phyloP scores from a whole-genome alignment of 2,797 vertebrate genomes.

The Octomys mimax region DNA sequence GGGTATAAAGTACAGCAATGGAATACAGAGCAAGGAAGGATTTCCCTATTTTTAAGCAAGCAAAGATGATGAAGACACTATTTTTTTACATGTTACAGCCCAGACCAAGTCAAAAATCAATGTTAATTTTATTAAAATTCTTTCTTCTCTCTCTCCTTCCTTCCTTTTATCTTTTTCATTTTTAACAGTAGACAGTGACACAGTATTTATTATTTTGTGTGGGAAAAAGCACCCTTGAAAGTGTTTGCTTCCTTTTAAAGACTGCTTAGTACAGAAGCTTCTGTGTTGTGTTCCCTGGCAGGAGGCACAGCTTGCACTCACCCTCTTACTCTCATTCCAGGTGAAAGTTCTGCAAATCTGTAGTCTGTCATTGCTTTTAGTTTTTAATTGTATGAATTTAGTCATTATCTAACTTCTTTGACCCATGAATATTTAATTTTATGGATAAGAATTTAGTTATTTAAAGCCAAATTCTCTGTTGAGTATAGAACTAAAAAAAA shows the following conservation, averaged over 20 bases:
- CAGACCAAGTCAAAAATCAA: not conserved
- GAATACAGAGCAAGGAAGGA: not conserved
- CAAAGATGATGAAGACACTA: not conserved
- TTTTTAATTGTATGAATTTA: not conserved
- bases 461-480: not conserved
- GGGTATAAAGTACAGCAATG: not conserved
- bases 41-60: slow-evolving; percentile 1
- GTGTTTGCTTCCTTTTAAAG: not conserved
- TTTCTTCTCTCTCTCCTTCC: not conserved
- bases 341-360: not conserved
- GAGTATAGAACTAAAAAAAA: not conserved
- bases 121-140: not conserved
- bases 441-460: not conserved
- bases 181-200: not conserved
- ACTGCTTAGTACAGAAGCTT: not conserved
- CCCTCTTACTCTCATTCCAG: too few relatives aligned
- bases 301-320: accelerated
- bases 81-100: not conserved
- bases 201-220: not conserved
- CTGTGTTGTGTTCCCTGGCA: not conserved
- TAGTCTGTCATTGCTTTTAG: not conserved
- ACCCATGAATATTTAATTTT: not conserved
- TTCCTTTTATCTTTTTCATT: not conserved
- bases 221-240: not conserved
- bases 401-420: slow-evolving; percentile 29